Base-by-base conservation (phyloP, 2,113 vertebrate species). In the Crotophaga sulcirostris region DNA sequence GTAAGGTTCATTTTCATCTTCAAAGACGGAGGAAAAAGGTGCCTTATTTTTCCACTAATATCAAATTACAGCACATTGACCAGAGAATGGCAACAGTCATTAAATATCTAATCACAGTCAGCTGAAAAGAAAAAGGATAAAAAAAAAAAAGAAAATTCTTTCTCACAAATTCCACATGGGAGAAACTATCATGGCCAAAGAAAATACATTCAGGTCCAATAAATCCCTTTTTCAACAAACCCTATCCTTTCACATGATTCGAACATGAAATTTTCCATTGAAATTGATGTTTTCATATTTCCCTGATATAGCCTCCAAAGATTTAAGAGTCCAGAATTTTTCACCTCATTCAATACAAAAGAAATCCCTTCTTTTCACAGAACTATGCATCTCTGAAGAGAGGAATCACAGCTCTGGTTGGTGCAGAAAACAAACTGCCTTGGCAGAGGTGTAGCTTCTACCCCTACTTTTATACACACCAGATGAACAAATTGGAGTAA, bases 31-130 rank as follows among this genome's bases (percentile, higher is more conserved):
- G 91, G 72, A 80, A 94, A 90, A 91, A 96, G 84, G 74, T 94
- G 92, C 63, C 96, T 98, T 97, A 96, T 97, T 97, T 97, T 93
- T 92, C 75, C 90, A 95, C 95, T 97, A 95, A 95, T 69, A 84
- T 83, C 51, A 85, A 93, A 97, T 97, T 96, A 97, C 86, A 97
- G 96, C 94, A 97, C 96, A 97, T 97, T 97, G 97, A 96, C 94
- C 92, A 96, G 89, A 96, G 92, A 98, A 97, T 95, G 78, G 96
- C 87, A 92, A 70, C 76, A 95, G 95, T 96, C 95, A 97, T 97
- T 97, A 97, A 93, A 84, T 17, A 84, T 42, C 96, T 96, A 96
- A 98, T 96, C 95, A 98, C 42, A 97, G 90, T 74, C 86, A 92
- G 84, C 66, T 92, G 94, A 97, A 91, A 89, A 77, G 62, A 70